Conservation (phyloP, 2,888 invertebrate species). For the Lamellibrachia satsuma region DNA sequence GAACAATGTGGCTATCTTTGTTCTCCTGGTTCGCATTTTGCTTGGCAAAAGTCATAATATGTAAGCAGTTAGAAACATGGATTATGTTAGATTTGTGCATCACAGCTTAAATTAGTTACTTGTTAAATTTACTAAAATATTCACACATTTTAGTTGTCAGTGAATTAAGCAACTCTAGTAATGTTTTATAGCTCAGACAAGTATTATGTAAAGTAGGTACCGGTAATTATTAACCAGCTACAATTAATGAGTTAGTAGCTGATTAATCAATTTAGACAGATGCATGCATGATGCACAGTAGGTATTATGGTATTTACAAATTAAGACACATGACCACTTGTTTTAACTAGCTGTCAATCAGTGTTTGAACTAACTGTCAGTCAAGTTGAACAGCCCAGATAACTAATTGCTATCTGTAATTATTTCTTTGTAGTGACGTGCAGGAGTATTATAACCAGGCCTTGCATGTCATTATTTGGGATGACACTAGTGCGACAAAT, state of each 20-base stretch:
- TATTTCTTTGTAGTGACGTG: slow-evolving; percentile 44
- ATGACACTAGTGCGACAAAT: slow-evolving; percentile 21
- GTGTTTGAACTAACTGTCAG: background rate
- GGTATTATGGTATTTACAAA: background rate
- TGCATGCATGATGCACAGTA: background rate
- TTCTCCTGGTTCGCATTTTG: too few relatives aligned
- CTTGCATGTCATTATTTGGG: slow-evolving; percentile 46
- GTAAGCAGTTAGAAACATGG: too few relatives aligned
- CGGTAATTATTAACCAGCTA: background rate
- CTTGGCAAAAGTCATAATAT: too few relatives aligned
- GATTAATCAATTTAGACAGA: background rate
- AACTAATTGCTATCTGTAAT: background rate
- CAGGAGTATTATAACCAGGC: slow-evolving; percentile 49
- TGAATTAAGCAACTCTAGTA: background rate
- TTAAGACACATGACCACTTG: background rate
- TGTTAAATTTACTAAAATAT: background rate
- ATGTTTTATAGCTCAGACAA: background rate
- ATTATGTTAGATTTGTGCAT: too few relatives aligned
- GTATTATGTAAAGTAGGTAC: background rate
- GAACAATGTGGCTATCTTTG: too few relatives aligned
- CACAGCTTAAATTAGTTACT: too few relatives aligned
- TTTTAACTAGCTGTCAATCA: background rate
- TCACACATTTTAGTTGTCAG: background rate
- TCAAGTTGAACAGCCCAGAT: background rate
- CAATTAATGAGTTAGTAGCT: background rate